These are phyloP conservation scores for Electrona antarctica DNA, from an alignment of 2,113 vertebrate genomes.

Conservation along the genomic window DNA sequence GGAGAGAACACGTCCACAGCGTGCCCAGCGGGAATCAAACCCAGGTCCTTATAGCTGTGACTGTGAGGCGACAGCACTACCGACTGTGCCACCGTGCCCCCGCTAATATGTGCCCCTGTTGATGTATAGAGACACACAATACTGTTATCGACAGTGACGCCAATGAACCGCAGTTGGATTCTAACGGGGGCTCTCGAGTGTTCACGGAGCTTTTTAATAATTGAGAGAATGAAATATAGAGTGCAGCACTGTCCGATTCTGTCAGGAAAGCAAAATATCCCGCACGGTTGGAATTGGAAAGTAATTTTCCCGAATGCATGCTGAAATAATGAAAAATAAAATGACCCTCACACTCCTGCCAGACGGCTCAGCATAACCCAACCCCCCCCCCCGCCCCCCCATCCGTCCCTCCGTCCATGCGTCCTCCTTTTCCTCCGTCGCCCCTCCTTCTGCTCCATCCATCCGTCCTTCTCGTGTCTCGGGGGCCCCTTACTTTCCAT, in stretches of 20 bases:
- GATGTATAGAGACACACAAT: too few species aligned
- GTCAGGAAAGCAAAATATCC: constrained; percentile 1
- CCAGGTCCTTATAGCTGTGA: too few species aligned
- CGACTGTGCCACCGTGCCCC: too few species aligned
- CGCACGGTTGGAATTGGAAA: not conserved
- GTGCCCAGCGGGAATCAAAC: too few species aligned
- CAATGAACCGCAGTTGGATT: too few species aligned
- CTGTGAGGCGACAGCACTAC: too few species aligned
- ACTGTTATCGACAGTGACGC: too few species aligned
- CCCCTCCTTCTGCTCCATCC: not conserved
- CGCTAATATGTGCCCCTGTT: too few species aligned
- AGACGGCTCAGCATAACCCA: constrained; percentile 35
- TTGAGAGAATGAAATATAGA: too few species aligned
- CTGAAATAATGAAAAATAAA: constrained; percentile 21
- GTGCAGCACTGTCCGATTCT: not conserved
- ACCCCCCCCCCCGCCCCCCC: constrained; percentile 10
- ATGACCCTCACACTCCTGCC: constrained; percentile 19
- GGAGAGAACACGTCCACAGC: too few species aligned
- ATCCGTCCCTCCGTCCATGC: not conserved
- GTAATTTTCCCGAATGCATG: not conserved
- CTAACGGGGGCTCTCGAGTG: too few species aligned
- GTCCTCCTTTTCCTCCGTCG: not conserved
- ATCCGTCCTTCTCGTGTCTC: constrained; percentile 21
- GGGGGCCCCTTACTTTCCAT: constrained; percentile 73
- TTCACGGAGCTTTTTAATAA: too few species aligned